Percentiles rank a stretch among this genome's conserved stretches.
These are phyloP conservation scores for Nysson spinosus DNA, from an alignment of 2,888 invertebrate genomes.

Conservation along the genomic window DNA sequence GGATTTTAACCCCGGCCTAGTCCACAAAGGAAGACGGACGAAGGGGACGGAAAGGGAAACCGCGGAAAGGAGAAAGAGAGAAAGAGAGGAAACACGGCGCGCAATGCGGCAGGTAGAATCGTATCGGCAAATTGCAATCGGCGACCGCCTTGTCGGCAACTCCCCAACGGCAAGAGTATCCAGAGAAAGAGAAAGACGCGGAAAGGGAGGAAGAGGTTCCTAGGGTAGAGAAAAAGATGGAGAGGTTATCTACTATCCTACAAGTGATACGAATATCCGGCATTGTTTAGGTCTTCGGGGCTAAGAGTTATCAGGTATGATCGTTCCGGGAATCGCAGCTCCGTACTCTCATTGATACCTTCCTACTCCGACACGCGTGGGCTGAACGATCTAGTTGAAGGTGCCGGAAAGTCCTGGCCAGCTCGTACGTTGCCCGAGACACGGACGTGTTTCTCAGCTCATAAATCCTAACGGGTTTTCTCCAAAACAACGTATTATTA, in stretches of 20 bases:
- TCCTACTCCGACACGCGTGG: constrained; percentile 36
- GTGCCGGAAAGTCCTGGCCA: constrained; percentile 18
- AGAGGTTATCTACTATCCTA: constrained; percentile 41
- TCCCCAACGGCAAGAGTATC: constrained; percentile 52
- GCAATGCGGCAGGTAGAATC: constrained; percentile 70
- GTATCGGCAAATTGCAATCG: constrained; percentile 76
- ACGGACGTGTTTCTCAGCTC: background rate
- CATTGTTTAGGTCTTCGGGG: constrained; percentile 56
- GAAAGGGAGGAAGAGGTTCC: constrained; percentile 27
- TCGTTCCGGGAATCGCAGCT: constrained; percentile 41
- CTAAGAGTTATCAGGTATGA: constrained; percentile 46
- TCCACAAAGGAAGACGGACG: constrained; percentile 11
- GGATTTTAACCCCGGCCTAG: constrained; percentile 50
- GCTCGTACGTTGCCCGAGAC: constrained; percentile 20
- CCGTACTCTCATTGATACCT: constrained; percentile 47
- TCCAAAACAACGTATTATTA: constrained; percentile 22
- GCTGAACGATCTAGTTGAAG: constrained; percentile 35
- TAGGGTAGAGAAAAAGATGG: constrained; percentile 24
- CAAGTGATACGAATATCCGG: constrained; percentile 61
- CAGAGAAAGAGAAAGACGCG: background rate
- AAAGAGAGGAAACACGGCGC: constrained; percentile 39
- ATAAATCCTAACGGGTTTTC: constrained; percentile 28
- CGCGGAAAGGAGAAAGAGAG: constrained; percentile 7
- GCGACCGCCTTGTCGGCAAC: constrained; percentile 70
- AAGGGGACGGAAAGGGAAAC: constrained; percentile 3